phyloP scores from a whole-genome alignment of 1,140 invertebrate genomes.

The Caenorhabditis latens region DNA sequence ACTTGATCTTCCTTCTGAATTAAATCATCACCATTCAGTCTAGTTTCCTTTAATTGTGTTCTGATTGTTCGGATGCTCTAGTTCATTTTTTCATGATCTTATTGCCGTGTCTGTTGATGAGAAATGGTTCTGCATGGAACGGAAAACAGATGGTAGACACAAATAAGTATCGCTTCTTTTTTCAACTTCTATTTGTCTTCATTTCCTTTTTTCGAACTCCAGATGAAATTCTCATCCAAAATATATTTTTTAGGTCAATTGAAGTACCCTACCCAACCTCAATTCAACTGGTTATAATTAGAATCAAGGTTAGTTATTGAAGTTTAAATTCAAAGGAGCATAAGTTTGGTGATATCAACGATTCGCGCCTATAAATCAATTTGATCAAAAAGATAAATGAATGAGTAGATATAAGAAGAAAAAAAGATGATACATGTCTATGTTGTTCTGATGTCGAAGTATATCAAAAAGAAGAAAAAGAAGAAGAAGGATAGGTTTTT shows the following conservation, averaged over 20 bases:
- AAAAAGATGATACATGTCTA: slow-evolving; percentile 39
- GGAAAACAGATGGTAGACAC: slow-evolving; percentile 18
- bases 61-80: slow-evolving; percentile 3
- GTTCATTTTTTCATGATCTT: slow-evolving; percentile 21
- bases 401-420: neutral
- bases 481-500: slow-evolving; percentile 43
- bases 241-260: neutral
- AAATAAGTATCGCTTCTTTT: neutral
- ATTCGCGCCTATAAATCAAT: too few species aligned
- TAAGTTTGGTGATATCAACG: too few species aligned
- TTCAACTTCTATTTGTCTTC: neutral
- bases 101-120: neutral
- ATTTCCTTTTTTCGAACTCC: neutral
- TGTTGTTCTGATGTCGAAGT: slow-evolving; percentile 47
- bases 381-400: neutral
- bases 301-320: slow-evolving; percentile 24
- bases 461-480: slow-evolving; percentile 28
- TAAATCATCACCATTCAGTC: neutral
- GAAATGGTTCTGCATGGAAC: neutral
- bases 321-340: neutral
- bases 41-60: neutral
- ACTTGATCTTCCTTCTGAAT: neutral
- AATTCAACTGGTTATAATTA: neutral
- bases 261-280: neutral
- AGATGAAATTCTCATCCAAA: neutral